These are phyloP conservation scores for Chiroxiphia lanceolata DNA, from an alignment of 2,797 vertebrate genomes.

Conservation along the genomic window DNA sequence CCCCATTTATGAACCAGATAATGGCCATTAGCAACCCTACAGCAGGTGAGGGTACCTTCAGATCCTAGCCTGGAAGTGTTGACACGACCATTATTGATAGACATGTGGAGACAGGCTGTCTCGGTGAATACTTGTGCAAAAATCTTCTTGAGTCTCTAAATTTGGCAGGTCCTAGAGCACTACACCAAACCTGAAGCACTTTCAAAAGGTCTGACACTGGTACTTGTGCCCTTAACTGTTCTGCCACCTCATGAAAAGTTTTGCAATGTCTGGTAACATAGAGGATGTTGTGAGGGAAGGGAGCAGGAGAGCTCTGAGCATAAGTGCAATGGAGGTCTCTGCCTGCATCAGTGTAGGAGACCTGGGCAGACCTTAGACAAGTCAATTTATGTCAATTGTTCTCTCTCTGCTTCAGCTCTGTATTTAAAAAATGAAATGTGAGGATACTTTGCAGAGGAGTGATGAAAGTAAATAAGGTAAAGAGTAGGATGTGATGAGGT, in stretches of 20 bases:
- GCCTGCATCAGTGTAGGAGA: neutral
- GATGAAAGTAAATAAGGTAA: neutral
- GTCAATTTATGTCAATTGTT: neutral
- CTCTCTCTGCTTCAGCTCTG: neutral
- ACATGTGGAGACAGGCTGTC: constrained; percentile 17
- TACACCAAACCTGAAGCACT: neutral
- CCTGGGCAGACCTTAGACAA: neutral
- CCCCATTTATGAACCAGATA: neutral
- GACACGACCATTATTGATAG: neutral
- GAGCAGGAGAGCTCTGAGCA: neutral
- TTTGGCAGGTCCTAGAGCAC: neutral
- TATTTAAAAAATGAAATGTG: neutral
- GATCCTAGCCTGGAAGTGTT: constrained; percentile 19
- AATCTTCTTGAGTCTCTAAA: neutral
- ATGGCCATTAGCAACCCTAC: neutral
- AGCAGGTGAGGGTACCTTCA: constrained; percentile 3
- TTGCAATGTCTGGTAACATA: neutral
- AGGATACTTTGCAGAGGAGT: neutral
- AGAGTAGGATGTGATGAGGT: neutral
- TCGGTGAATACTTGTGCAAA: neutral
- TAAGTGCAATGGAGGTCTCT: neutral
- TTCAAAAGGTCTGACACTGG: neutral
- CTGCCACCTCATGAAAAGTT: neutral
- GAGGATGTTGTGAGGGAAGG: neutral
- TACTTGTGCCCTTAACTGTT: neutral